Evolutionary conservation across 2,797 vertebrate species (phyloP), one percentile per base, ranked within the genome.

Genomic region (Streptopelia turtur): DNA sequence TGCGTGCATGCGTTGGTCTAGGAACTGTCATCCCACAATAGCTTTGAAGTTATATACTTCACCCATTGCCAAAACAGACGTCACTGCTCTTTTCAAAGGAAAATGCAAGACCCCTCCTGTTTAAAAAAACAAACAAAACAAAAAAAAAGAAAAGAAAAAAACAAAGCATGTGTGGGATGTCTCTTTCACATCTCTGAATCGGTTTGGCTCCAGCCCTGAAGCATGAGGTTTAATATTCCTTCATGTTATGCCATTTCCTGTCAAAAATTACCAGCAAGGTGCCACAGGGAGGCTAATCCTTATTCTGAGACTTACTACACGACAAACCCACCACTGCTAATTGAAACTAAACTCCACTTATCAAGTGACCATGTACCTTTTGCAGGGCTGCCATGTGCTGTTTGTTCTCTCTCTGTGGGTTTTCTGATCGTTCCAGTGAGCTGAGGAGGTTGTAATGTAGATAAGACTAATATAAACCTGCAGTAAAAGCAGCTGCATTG

Each of bases 391-490:
- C 57, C 33, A 5, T 9, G 27, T 70, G 17, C 35, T 70, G 33
- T 72, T 78, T 45, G 12, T 59, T 66, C 53, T 52, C 11, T 89
- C 43, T 88, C 43, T 0, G 0, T 55, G 72, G 37, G 10, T 88
- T 93, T 94, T 41, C 65, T 59, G 47, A 28, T 83, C 24, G 35
- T 91, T 86, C 30, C 30, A 75, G 45, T 69, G 74, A 61, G n/a
- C 5, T 81, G 66, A 78, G 80, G 69, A 93, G 63, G 10, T 70
- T 4, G 3, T 57, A 45, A 49, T 25, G 30, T 81, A 84, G 72
- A 76, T 39, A 43, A 76, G 35, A 63, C 83, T 89, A 84, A 87
- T 69, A 93, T 55, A 89, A 93, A 83, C 17, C 37, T 92, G 43
- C 71, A 47, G 39, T 74, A 83, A 82, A 87, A 83, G 52, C 87